Evolutionary conservation across 2,888 invertebrate genomes (phyloP), one percentile per base, ranked within the genome.

Genomic region (Oegoconia quadripuncta): DNA sequence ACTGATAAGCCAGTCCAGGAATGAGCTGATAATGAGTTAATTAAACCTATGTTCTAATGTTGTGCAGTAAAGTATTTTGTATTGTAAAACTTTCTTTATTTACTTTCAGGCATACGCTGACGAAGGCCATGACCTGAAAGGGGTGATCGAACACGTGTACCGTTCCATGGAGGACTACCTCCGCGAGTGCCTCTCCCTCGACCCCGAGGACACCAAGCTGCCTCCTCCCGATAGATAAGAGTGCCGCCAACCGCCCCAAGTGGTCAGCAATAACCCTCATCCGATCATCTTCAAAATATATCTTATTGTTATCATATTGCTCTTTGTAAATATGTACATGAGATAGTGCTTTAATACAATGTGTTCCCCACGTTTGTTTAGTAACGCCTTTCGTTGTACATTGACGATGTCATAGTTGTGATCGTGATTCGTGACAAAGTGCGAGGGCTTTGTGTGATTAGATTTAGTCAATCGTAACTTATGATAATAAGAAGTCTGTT

Each of bases 121-220:
- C 75, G 96, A 97, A 84, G 95, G 95, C 46, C 97, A 97, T 80
- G 91, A 93, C 57, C 86, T 97, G 47, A 88, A 89, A 55, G 96
- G 96, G 41, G 96, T 96, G 48, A 91, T 95, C 64, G 95, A 95
- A 74, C 97, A 97, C 88, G 93, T 96, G 55, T 97, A 97, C 84
- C 91, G 93, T 66, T 96, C 96, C 59, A 96, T 97, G 95, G 97
- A 97, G 88, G 93, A 96, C 86, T 97, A 93, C 88, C 92, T 97
- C 77, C 91, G 93, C 76, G 93, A 95, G 89, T 96, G 96, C 91
- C 93, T 95, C 88, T 93, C 93, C 77, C 90, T 96, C 80, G 95
- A 95, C 87, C 92, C 93, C 43, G 93, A 93, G 71, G 92, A 92
- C 69, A 90, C 90, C 53, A 91, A 90, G 74, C 89, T 91, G 49